These are phyloP conservation scores for Terrapene triunguis DNA, from an alignment of 2,113 vertebrate genomes.

Conservation along the genomic window DNA sequence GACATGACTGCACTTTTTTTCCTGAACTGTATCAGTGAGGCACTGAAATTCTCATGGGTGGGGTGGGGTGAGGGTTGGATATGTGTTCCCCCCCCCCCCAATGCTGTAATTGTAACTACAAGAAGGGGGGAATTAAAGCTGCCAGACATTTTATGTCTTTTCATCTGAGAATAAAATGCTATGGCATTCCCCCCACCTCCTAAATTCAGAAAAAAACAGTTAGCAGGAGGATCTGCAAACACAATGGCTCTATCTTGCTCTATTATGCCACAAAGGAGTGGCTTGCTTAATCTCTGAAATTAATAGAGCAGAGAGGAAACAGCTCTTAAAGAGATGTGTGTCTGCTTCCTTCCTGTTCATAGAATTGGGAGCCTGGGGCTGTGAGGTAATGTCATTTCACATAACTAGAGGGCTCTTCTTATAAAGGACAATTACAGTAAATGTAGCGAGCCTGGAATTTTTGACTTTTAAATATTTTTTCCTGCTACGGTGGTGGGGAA, in stretches of 20 bases:
- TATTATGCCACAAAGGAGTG: constrained; percentile 81
- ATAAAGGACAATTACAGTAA: constrained; percentile 77
- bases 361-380: constrained; percentile 68
- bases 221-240: constrained; percentile 52
- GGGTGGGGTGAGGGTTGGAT: background rate
- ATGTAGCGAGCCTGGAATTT: constrained; percentile 59
- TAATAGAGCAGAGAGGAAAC: constrained; percentile 85
- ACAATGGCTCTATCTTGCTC: constrained; percentile 78
- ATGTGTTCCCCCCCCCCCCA: background rate
- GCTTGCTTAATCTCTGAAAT: constrained; percentile 85
- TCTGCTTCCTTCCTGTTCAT: constrained; percentile 83
- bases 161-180: constrained; percentile 39
- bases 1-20: background rate
- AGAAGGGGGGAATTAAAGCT: background rate
- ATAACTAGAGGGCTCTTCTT: constrained; percentile 78
- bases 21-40: constrained; percentile 25
- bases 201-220: constrained; percentile 38
- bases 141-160: constrained; percentile 36
- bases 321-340: constrained; percentile 77
- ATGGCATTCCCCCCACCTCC: background rate
- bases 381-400: constrained; percentile 81
- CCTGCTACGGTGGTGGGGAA: background rate
- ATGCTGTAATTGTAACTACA: background rate
- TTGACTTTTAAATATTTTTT: constrained; percentile 49
- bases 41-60: background rate